Percentiles rank a stretch among this genome's conserved stretches.
phyloP scores from a whole-genome alignment of 2,113 vertebrate species.

The Xiphorhynchus elegans region DNA sequence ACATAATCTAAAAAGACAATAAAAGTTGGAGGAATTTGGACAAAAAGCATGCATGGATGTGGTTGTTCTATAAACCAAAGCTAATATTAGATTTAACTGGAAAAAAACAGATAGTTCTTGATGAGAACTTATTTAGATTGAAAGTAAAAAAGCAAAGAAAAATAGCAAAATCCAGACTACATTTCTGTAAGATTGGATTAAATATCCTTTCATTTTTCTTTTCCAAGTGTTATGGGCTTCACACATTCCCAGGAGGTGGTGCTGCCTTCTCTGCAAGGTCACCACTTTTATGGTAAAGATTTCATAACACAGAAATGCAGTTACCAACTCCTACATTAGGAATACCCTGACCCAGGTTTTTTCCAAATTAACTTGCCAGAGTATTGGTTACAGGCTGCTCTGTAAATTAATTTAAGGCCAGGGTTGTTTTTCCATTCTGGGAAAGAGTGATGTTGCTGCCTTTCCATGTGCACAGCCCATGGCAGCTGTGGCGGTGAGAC shows the following conservation, averaged over 20 bases:
- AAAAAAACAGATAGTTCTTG: not conserved
- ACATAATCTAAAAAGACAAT: not conserved
- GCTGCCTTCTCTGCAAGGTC: not conserved
- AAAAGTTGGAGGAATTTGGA: not conserved
- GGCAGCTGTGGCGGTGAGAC: not conserved
- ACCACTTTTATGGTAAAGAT: not conserved
- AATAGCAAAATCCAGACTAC: not conserved
- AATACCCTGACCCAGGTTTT: not conserved
- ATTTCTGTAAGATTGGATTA: not conserved
- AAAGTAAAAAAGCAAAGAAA: not conserved
- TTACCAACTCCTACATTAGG: not conserved
- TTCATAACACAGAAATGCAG: not conserved
- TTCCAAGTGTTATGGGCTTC: not conserved
- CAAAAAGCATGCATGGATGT: not conserved
- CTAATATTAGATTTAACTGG: not conserved
- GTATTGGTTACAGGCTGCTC: not conserved
- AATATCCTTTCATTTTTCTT: not conserved
- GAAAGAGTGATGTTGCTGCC: not conserved
- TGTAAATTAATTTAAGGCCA: not conserved
- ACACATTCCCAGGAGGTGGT: not conserved
- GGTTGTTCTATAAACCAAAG: not conserved
- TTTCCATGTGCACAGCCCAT: not conserved
- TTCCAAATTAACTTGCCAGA: not conserved
- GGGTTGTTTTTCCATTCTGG: not conserved
- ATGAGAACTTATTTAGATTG: not conserved